Evolutionary conservation across 2,113 vertebrate species (phyloP).

Genomic region (Phocoena sinus): DNA sequence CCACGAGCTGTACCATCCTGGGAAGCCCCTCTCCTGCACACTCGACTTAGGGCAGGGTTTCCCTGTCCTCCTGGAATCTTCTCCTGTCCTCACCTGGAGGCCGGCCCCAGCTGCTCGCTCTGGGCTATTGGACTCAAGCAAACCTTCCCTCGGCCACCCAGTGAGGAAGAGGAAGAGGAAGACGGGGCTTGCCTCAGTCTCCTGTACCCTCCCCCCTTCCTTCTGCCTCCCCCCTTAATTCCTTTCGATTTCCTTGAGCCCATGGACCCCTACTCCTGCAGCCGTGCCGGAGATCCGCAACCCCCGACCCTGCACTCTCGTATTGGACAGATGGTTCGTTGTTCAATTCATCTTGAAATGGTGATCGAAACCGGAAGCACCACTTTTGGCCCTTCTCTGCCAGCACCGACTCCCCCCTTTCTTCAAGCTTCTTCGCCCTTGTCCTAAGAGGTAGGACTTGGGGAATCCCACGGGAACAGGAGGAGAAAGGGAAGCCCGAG

Average conservation of each 20-base stretch:
- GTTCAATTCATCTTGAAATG: neutral
- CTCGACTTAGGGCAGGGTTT: rapidly evolving
- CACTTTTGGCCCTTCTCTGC: neutral
- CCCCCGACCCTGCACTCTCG: rapidly evolving
- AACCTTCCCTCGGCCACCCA: neutral
- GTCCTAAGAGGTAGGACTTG: neutral
- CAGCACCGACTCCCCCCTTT: neutral
- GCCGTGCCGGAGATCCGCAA: too few relatives aligned
- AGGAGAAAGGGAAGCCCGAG: neutral
- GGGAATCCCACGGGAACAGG: neutral
- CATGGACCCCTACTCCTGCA: neutral
- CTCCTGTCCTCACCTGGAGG: neutral
- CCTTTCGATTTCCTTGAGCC: neutral
- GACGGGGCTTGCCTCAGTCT: neutral
- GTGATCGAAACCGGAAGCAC: neutral
- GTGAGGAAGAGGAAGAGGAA: neutral
- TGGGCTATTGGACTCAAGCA: neutral
- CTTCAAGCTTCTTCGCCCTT: neutral
- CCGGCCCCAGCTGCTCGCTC: neutral
- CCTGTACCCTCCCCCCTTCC: too few relatives aligned
- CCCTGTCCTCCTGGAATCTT: neutral
- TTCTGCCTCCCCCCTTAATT: neutral
- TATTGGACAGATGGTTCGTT: neutral
- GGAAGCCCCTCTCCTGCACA: neutral
- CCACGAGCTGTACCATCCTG: neutral